Conservation (phyloP, 2,888 invertebrate genomes). For the Mesorhabditis belari region DNA sequence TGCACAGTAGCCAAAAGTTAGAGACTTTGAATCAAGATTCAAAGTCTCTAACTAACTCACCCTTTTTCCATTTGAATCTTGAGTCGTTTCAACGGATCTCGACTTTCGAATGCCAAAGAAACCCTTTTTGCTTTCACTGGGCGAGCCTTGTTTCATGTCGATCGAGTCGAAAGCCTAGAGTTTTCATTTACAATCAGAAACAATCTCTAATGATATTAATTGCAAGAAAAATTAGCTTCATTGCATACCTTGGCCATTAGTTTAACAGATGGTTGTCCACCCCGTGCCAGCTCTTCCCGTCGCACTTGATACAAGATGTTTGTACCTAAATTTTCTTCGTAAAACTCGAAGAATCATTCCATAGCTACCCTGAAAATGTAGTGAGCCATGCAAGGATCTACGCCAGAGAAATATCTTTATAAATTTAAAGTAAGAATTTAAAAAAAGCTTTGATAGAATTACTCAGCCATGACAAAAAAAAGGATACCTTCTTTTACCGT, state of each 20-base stretch:
- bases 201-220: not conserved
- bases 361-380: no score
- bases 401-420: no score
- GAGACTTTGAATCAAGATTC: no score
- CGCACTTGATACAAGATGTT: constrained; percentile 50
- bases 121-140: constrained; percentile 8
- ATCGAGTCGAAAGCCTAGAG: constrained; percentile 47
- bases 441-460: no score
- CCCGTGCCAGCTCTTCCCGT: constrained; percentile 48
- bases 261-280: constrained; percentile 47
- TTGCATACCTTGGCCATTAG: constrained; percentile 22
- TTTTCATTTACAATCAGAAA: not conserved
- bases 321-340: constrained; percentile 34
- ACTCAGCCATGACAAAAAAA: no score
- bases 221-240: not conserved
- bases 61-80: constrained; percentile 16
- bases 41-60: not conserved
- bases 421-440: not conserved
- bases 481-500: no score
- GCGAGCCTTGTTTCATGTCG: constrained; percentile 14
- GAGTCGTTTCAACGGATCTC: constrained; percentile 44
- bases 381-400: no score
- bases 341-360: no score
- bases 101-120: constrained; percentile 50
- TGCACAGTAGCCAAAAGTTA: no score